Conservation (phyloP, 2,113 vertebrate genomes). For the Irena cyanogastra region DNA sequence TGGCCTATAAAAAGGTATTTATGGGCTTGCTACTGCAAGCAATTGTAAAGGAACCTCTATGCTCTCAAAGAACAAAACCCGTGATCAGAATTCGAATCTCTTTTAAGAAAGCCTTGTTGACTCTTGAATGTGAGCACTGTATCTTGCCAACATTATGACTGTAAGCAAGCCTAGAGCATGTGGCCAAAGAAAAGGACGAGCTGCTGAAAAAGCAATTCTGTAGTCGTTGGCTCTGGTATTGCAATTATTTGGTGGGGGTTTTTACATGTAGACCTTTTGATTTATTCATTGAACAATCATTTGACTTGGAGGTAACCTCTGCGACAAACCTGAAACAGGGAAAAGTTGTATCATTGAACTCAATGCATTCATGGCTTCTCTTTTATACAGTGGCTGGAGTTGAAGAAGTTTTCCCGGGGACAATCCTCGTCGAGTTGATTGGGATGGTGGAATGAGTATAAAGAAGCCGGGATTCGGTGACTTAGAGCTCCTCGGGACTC, state of each 20-base stretch:
- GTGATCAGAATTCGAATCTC: neutral
- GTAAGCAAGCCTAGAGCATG: neutral
- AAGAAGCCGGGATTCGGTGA: neutral
- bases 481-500: neutral
- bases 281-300: neutral
- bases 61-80: neutral
- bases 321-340: neutral
- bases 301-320: neutral
- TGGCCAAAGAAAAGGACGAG: neutral
- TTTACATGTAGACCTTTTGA: neutral
- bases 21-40: neutral
- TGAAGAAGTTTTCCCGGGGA: neutral
- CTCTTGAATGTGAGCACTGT: neutral
- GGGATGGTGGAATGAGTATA: neutral
- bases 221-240: neutral
- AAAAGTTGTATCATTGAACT: neutral
- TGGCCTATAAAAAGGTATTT: neutral
- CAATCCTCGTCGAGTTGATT: no score
- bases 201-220: neutral
- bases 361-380: neutral
- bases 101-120: neutral
- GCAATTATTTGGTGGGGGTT: neutral
- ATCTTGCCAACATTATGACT: neutral
- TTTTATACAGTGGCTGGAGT: neutral
- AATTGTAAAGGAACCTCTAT: neutral